phyloP scores from a whole-genome alignment of 2,797 vertebrate genomes.

The Salmo trutta region DNA sequence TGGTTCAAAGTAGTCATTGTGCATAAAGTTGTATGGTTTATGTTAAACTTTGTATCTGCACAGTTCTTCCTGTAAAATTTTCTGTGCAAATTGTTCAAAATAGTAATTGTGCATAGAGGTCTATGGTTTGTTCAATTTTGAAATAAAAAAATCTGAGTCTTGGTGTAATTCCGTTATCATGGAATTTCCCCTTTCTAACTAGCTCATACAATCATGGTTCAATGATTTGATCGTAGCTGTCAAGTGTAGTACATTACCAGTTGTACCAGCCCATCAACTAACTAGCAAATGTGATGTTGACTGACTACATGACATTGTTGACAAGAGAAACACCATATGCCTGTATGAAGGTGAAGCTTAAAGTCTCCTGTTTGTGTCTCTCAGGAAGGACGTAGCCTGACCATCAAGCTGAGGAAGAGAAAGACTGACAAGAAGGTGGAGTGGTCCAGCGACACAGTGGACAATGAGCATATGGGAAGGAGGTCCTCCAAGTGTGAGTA shows the following conservation, averaged over 20 bases:
- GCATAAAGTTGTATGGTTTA: no score
- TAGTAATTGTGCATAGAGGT: no score
- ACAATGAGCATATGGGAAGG: conserved; percentile 91
- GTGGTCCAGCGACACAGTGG: conserved; percentile 94
- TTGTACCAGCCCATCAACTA: neutral
- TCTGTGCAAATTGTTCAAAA: no score
- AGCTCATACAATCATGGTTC: neutral
- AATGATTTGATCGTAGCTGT: no score
- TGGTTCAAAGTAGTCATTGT: no score
- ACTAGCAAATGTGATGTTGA: neutral
- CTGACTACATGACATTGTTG: neutral
- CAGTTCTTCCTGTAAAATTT: no score
- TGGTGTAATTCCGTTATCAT: no score
- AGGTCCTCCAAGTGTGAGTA: conserved; percentile 93
- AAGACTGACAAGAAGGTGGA: conserved; percentile 95
- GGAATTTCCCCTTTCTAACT: neutral
- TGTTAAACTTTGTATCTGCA: no score
- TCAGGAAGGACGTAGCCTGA: conserved; percentile 90
- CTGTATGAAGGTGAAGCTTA: neutral
- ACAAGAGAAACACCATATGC: neutral
- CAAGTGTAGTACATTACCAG: neutral
- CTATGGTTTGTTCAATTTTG: no score
- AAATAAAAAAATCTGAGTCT: no score
- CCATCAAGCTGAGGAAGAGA: conserved; percentile 90
- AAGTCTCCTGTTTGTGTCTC: neutral